Conservation (phyloP, 2,113 vertebrate genomes). For the Raja brachyura region DNA sequence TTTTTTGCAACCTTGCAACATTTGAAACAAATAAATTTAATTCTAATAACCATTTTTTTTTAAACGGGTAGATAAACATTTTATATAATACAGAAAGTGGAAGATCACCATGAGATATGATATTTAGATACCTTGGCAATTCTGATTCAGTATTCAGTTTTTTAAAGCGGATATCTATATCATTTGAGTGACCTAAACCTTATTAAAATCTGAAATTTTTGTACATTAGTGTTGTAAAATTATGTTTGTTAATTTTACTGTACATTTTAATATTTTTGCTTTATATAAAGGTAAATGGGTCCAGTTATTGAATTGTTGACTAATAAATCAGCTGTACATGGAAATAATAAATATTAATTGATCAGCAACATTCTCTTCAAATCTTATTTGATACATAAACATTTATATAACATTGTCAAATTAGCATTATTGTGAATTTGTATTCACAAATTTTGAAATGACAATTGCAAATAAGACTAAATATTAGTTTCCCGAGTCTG, state of each 20-base stretch:
- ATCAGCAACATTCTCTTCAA: constrained; percentile 25
- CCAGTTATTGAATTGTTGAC: constrained; percentile 8
- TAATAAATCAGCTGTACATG: constrained; percentile 18
- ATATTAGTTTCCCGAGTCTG: constrained; percentile 48
- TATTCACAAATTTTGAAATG: background rate
- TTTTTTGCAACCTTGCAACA: background rate
- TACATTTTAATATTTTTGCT: constrained; percentile 34
- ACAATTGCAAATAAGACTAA: constrained; percentile 45
- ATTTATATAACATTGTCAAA: background rate
- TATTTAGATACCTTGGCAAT: constrained; percentile 19
- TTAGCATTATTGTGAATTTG: background rate
- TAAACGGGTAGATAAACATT: background rate
- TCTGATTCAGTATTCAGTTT: constrained; percentile 16
- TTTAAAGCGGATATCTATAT: background rate
- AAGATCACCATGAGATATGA: background rate
- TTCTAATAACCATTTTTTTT: background rate
- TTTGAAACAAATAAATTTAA: background rate
- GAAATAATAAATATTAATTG: constrained; percentile 30
- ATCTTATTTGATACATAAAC: background rate
- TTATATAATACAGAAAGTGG: background rate
- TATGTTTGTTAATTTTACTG: constrained; percentile 34
- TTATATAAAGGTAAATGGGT: constrained; percentile 34
- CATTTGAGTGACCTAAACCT: background rate
- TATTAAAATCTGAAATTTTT: constrained; percentile 30
- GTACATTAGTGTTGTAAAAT: constrained; percentile 33